Base-by-base conservation (phyloP, 2,113 vertebrate species). In the Campylorhamphus procurvoides region DNA sequence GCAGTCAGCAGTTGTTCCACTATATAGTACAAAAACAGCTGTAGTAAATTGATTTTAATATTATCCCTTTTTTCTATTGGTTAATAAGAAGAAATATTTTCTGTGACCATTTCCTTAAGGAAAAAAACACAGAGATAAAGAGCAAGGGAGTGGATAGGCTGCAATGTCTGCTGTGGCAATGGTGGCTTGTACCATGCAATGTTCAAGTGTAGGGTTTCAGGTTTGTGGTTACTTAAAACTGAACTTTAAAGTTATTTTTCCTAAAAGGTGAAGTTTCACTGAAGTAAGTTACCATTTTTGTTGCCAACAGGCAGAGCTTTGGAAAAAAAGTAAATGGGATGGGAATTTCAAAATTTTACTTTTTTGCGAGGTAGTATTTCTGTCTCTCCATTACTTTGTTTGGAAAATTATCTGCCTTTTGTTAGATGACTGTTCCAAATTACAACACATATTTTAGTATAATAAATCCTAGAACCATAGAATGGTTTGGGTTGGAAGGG, bases 131-230 rank as follows among this genome's bases (percentile, higher is more conserved):
- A 73, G 9, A 39, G 11, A 42, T 12, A 27, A 72, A 63, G 22
- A 74, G 7, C 15, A 67, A 40, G 33, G 55, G 23, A 31, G 23
- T 9, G 24, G 17, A 28, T 42, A 71, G 11, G 20, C 39, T 78
- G 58, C 29, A 79, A 5, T 2, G 2, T 16, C 76, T 68, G 40
- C 68, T 87, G 9, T 37, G 80, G 42, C 27, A 64, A 2, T 56
- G 52, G 37, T 66, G 35, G 27, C 3, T 59, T 49, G 33, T 7
- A 33, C 15, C 44, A 63, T 0, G 0, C 16, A n/a, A 3, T 4
- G 58, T 82, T 14, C 24, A 50, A 40, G 12, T 6, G 5, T 13
- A 68, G 42, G 18, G 14, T 37, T 84, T 58, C 47, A 50, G 17
- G 53, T 31, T 27, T 0, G 0, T 55, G 39, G 16, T 16, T 44